Conservation (phyloP, 2,797 vertebrate species). For the Salmo trutta region DNA sequence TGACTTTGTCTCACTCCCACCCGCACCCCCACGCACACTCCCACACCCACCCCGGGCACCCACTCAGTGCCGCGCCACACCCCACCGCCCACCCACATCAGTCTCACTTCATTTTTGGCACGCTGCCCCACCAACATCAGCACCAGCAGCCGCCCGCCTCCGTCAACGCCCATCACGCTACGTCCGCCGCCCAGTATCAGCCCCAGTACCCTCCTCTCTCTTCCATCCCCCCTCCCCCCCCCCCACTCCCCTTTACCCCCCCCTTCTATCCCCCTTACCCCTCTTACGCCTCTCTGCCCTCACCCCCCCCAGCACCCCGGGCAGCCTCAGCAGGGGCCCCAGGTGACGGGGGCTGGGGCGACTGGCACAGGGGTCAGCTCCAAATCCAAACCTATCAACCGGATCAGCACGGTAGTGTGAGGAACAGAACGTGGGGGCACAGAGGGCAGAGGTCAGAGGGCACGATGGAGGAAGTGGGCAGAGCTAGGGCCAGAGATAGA, state of each 20-base stretch:
- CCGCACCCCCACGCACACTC: conserved; percentile 75
- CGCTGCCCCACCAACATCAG: conserved; percentile 71
- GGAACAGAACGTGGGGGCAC: conserved; percentile 57
- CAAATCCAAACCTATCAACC: conserved; percentile 92
- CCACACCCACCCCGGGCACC: conserved; percentile 78
- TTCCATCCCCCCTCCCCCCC: conserved; percentile 82
- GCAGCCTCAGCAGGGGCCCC: conserved; percentile 76
- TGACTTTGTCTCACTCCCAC: conserved; percentile 80
- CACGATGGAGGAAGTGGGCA: conserved; percentile 56
- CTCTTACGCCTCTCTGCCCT: conserved; percentile 81
- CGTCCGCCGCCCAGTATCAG: conserved; percentile 75
- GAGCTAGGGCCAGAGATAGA: conserved; percentile 48
- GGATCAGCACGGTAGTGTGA: conserved; percentile 96
- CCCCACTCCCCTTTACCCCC: conserved; percentile 82
- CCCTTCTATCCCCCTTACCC: conserved; percentile 80
- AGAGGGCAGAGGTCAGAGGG: conserved; percentile 58
- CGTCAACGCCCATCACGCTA: conserved; percentile 74
- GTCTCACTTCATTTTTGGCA: conserved; percentile 80
- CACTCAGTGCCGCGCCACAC: conserved; percentile 68
- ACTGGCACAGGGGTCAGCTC: conserved; percentile 81
- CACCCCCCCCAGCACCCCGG: conserved; percentile 82
- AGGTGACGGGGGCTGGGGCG: conserved; percentile 73
- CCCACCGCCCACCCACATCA: conserved; percentile 72
- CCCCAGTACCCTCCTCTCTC: conserved; percentile 84
- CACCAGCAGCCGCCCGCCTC: conserved; percentile 36